These are phyloP conservation scores for Atherinomorus stipes DNA, from an alignment of 2,113 vertebrate genomes.

Conservation along the genomic window DNA sequence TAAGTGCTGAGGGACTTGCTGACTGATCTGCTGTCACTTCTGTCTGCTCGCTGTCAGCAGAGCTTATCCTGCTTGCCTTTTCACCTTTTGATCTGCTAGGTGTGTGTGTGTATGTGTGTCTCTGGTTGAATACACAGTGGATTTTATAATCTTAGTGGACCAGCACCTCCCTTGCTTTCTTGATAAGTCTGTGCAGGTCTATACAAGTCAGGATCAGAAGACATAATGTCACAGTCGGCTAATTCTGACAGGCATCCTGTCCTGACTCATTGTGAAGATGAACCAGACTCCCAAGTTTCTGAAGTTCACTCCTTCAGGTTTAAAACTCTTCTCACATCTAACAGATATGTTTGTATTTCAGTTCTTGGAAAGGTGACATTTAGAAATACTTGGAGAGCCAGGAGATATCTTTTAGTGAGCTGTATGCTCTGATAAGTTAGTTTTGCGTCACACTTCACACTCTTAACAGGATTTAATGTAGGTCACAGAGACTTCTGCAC, in stretches of 20 bases:
- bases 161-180: neutral
- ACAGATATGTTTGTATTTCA: neutral
- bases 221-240: neutral
- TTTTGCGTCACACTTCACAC: constrained; percentile 9
- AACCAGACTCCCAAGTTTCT: neutral
- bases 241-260: neutral
- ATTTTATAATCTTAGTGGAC: neutral
- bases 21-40: constrained; percentile 45
- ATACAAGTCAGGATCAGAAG: neutral
- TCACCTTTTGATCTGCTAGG: constrained; percentile 27
- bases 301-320: neutral
- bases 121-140: neutral
- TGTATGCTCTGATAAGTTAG: neutral
- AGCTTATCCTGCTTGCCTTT: constrained; percentile 30
- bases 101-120: neutral
- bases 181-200: neutral
- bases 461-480: constrained; percentile 20
- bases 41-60: constrained; percentile 46
- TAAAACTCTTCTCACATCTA: neutral
- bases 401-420: neutral
- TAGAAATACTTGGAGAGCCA: neutral
- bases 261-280: neutral
- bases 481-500: neutral
- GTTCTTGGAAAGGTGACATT: constrained; percentile 15
- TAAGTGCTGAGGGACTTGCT: constrained; percentile 11